Conservation (phyloP, 1,140 invertebrate species). For the Plutomurus gul region DNA sequence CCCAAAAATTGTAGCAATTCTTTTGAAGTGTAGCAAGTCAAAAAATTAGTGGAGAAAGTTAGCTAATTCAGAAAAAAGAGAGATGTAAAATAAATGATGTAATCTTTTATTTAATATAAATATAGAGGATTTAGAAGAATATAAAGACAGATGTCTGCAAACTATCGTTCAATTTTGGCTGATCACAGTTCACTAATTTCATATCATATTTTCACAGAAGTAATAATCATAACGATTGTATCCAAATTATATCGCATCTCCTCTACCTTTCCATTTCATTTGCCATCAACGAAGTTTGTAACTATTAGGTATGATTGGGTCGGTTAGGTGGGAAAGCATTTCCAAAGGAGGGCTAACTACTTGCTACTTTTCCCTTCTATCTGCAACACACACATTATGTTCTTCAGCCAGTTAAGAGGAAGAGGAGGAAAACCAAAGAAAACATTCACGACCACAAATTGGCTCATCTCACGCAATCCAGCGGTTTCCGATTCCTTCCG, state of each 20-base stretch:
- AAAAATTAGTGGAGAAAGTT: too few relatives aligned
- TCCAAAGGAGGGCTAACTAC: neutral
- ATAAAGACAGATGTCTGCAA: too few relatives aligned
- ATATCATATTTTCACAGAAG: neutral
- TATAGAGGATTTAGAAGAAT: too few relatives aligned
- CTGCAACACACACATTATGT: too few relatives aligned
- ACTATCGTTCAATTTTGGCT: too few relatives aligned
- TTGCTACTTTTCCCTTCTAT: neutral
- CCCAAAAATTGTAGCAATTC: too few relatives aligned
- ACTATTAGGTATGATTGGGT: neutral
- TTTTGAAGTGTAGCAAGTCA: too few relatives aligned
- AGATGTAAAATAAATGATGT: too few relatives aligned
- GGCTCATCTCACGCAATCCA: slow-evolving; percentile 22
- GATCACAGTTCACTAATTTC: neutral
- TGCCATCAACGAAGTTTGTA: neutral
- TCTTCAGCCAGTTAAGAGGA: too few relatives aligned
- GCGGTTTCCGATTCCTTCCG: slow-evolving; percentile 21
- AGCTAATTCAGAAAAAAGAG: too few relatives aligned
- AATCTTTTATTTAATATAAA: too few relatives aligned
- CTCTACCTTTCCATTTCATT: neutral
- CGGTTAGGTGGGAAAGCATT: neutral
- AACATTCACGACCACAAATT: slow-evolving; percentile 16
- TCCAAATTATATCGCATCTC: neutral
- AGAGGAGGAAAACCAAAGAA: slow-evolving; percentile 1
- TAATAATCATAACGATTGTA: neutral